Percentiles rank a stretch among this genome's conserved stretches.
These are phyloP conservation scores for Fregata magnificens DNA, from an alignment of 2,113 vertebrate genomes.

Conservation along the genomic window DNA sequence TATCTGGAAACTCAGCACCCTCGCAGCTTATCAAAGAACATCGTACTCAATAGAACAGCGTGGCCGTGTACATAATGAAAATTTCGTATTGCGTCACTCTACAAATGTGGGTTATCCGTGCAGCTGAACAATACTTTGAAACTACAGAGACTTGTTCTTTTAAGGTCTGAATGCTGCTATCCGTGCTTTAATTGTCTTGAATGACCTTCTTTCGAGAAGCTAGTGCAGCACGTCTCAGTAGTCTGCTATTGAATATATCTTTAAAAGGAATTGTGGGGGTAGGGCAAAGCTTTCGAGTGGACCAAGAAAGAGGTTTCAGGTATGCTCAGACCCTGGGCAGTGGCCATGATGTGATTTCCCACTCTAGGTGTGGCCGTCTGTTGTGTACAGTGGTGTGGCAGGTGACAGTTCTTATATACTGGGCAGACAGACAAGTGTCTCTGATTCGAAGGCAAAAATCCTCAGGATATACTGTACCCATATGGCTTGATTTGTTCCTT, in stretches of 20 bases:
- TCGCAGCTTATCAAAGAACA: not conserved
- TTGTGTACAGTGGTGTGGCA: not conserved
- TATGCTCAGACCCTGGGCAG: not conserved
- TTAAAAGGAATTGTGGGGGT: not conserved
- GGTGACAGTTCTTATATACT: not conserved
- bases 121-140: not conserved
- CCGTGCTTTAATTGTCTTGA: not conserved
- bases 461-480: not conserved
- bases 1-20: not conserved
- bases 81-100: not conserved
- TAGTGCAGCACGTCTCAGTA: not conserved
- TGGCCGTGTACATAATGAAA: not conserved
- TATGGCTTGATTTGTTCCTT: not conserved
- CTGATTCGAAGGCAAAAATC: not conserved
- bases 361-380: not conserved
- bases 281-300: not conserved
- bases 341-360: not conserved
- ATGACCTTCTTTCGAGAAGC: slow-evolving; percentile 9
- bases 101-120: not conserved
- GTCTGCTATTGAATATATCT: not conserved
- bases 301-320: not conserved
- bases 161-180: not conserved
- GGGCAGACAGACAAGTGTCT: not conserved
- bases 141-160: slow-evolving; percentile 25
- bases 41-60: not conserved